phyloP scores from a whole-genome alignment of 2,888 invertebrate genomes.

The Sycophila texana region DNA sequence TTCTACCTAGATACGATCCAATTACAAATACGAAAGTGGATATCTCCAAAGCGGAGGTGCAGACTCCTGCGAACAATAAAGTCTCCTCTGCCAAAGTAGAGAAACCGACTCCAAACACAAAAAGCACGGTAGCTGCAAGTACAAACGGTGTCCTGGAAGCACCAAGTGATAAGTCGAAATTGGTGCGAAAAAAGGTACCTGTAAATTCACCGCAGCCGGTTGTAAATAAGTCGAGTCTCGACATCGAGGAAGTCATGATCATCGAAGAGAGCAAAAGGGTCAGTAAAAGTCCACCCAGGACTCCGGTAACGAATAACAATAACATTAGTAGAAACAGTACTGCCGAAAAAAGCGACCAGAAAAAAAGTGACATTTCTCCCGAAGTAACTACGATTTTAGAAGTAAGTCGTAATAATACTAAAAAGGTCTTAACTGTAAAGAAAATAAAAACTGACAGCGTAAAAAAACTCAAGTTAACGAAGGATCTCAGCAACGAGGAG shows the following conservation, averaged over 20 bases:
- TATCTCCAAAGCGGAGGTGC: background rate
- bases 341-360: conserved; percentile 3
- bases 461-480: conserved; percentile 41
- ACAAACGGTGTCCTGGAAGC: conserved; percentile 38
- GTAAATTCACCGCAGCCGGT: conserved; percentile 2
- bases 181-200: conserved; percentile 37
- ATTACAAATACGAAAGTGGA: conserved; percentile 16
- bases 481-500: conserved; percentile 42
- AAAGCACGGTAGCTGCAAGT: conserved; percentile 13
- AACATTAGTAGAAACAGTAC: background rate
- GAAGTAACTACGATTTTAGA: conserved; percentile 21
- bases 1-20: conserved; percentile 72
- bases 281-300: conserved; percentile 41
- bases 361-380: background rate
- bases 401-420: conserved; percentile 19
- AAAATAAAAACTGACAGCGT: conserved; percentile 33
- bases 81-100: conserved; percentile 45
- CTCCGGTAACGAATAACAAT: background rate
- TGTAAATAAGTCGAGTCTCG: conserved; percentile 43
- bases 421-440: conserved; percentile 18
- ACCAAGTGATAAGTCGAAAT: conserved; percentile 41
- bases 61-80: conserved; percentile 39
- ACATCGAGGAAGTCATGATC: background rate
- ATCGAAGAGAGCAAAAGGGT: conserved; percentile 15
- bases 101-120: conserved; percentile 29